Conservation (phyloP, 2,888 invertebrate genomes). For the Archips crataeganus region DNA sequence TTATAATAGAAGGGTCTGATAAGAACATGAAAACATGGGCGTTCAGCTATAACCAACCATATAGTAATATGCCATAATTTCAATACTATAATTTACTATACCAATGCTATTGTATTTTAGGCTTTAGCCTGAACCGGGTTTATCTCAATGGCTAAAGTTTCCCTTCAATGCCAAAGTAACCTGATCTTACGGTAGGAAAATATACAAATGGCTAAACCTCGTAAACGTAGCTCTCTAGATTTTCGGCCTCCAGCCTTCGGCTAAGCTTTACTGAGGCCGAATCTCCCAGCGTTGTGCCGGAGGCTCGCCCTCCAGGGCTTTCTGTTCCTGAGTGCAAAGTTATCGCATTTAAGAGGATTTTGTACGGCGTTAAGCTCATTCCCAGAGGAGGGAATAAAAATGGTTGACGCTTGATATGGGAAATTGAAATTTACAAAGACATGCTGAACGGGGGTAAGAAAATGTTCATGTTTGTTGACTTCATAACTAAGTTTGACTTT, state of each 20-base stretch:
- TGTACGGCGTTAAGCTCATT: conserved; percentile 41
- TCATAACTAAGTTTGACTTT: not conserved
- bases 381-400: conserved; percentile 34
- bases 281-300: conserved; percentile 16
- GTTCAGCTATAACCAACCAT: no score
- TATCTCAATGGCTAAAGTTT: no score
- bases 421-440: conserved; percentile 20
- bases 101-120: no score
- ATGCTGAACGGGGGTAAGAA: conserved; percentile 2
- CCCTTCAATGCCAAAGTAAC: no score
- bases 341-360: conserved; percentile 42
- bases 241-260: conserved; percentile 25
- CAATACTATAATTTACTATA: no score
- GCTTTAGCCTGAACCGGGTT: no score
- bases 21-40: no score
- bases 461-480: not conserved
- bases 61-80: no score
- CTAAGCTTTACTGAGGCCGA: conserved; percentile 12
- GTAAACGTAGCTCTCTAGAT: no score
- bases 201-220: no score
- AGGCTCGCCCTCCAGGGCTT: conserved; percentile 38
- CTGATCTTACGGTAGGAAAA: no score
- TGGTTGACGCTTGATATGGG: conserved; percentile 31
- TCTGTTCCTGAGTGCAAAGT: conserved; percentile 43
- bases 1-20: no score